Percentiles rank a stretch among this genome's conserved stretches.
Conservation (phyloP, 1,140 invertebrate genomes). For the Drosophila navojoa region DNA sequence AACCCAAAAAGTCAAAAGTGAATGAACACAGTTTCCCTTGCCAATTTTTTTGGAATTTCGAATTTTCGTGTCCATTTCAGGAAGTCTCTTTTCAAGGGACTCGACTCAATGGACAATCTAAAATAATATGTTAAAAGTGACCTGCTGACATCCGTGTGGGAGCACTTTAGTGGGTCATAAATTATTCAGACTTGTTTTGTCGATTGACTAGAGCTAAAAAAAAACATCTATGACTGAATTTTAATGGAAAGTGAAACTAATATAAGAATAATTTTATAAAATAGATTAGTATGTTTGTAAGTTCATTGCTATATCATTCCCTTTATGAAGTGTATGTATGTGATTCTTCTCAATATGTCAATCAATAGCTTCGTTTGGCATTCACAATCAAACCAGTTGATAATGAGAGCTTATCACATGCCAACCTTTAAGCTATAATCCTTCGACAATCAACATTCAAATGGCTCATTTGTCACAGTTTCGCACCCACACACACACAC, state of each 20-base stretch:
- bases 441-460: conserved; percentile 62
- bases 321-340: too few species aligned
- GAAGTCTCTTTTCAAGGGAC: conserved; percentile 25
- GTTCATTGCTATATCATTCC: too few species aligned
- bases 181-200: not conserved
- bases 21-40: conserved; percentile 20
- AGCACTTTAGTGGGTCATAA: conserved; percentile 12
- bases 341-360: too few species aligned
- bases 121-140: conserved; percentile 2
- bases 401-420: conserved; percentile 26
- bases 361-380: conserved; percentile 26
- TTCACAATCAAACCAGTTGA: conserved; percentile 33
- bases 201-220: too few species aligned
- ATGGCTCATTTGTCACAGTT: conserved; percentile 25
- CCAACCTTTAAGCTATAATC: conserved; percentile 42
- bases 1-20: conserved; percentile 54
- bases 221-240: not conserved
- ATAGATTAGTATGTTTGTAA: too few species aligned
- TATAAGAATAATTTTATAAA: too few species aligned
- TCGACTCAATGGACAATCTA: not conserved
- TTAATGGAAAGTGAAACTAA: too few species aligned
- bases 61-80: conserved; percentile 10
- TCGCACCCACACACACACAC: conserved; percentile 13
- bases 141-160: not conserved
- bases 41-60: conserved; percentile 4